phyloP scores from a whole-genome alignment of 1,140 invertebrate genomes.

The Drosophila lacteicornis region DNA sequence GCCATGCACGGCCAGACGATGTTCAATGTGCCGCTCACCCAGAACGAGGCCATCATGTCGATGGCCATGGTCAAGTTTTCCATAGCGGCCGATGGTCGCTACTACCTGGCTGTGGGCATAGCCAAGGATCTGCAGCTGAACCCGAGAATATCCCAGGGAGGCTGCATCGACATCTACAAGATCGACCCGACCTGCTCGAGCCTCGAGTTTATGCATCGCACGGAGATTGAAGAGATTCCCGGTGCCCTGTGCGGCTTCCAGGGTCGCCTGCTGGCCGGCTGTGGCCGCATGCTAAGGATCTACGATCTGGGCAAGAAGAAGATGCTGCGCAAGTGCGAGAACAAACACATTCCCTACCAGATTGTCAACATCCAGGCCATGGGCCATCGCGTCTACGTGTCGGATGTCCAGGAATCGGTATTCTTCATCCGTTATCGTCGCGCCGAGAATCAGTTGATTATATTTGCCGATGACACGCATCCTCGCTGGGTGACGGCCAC shows the following conservation, averaged over 20 bases:
- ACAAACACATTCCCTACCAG: conserved; percentile 98
- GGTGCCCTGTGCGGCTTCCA: conserved; percentile 96
- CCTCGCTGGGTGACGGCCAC: conserved; percentile 98
- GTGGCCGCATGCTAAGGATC: conserved; percentile 95
- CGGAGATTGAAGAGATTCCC: conserved; percentile 97
- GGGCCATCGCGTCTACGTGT: conserved; percentile 96
- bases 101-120: conserved; percentile 89
- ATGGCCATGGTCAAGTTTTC: conserved; percentile 89
- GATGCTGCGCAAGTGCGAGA: conserved; percentile 98
- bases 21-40: conserved; percentile 93
- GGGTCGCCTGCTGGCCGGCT: conserved; percentile 95
- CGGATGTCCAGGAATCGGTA: conserved; percentile 98
- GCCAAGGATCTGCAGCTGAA: conserved; percentile 96
- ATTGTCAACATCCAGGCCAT: conserved; percentile 97
- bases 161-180: conserved; percentile 84
- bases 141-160: conserved; percentile 86
- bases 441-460: conserved; percentile 98
- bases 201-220: conserved; percentile 97
- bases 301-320: conserved; percentile 99
- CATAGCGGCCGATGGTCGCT: conserved; percentile 75
- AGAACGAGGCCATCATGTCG: conserved; percentile 97
- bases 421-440: conserved; percentile 98
- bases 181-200: conserved; percentile 89
- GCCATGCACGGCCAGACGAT: conserved; percentile 93
- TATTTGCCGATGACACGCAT: conserved; percentile 99